Conservation (phyloP, 2,888 invertebrate genomes). For the Drosophila neotestacea region DNA sequence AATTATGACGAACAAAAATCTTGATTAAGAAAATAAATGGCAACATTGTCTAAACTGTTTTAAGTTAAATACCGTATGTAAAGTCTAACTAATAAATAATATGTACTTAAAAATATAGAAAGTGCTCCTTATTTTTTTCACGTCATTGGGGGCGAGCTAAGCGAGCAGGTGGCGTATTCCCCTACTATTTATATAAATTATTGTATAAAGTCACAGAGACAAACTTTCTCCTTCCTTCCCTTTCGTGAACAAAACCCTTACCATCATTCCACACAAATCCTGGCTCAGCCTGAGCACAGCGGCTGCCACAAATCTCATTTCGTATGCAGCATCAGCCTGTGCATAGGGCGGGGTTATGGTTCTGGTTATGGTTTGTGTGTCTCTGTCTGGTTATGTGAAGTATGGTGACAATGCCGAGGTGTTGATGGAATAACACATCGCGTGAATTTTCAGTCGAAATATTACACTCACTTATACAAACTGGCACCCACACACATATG, state of each 20-base stretch:
- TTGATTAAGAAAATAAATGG: too few species aligned
- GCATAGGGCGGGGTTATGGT: constrained; percentile 17
- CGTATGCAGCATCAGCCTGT: constrained; percentile 69
- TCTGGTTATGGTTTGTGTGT: background rate
- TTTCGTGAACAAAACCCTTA: background rate
- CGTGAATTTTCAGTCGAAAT: constrained; percentile 73
- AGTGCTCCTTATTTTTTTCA: too few species aligned
- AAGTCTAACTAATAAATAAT: too few species aligned
- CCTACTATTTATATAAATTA: too few species aligned
- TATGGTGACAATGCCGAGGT: constrained; percentile 71
- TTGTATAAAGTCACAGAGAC: too few species aligned
- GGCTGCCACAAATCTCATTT: constrained; percentile 68
- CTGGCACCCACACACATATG: constrained; percentile 18
- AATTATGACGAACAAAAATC: too few species aligned
- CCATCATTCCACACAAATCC: constrained; percentile 42
- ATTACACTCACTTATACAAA: constrained; percentile 36
- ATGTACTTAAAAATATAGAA: too few species aligned
- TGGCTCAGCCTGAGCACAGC: constrained; percentile 29
- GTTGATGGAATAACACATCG: constrained; percentile 75
- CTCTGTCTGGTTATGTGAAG: constrained; percentile 18
- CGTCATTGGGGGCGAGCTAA: too few species aligned
- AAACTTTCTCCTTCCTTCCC: background rate
- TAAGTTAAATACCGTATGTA: too few species aligned
- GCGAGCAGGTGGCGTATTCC: too few species aligned
- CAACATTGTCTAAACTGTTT: too few species aligned